Evolutionary conservation across 2,888 invertebrate species (phyloP), one percentile per base, ranked within the genome.

Genomic region (Drosophila antonietae): DNA sequence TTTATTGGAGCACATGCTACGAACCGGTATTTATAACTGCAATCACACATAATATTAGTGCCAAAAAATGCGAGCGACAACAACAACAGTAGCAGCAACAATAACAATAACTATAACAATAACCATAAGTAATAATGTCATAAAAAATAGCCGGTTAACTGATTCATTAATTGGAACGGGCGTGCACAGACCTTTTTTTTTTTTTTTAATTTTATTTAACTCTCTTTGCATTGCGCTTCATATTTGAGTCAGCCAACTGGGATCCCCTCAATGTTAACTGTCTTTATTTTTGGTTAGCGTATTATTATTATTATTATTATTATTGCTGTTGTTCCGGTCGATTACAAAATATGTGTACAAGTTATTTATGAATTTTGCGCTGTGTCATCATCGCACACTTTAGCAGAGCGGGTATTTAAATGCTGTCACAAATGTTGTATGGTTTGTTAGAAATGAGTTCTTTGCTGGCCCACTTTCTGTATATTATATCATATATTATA

Each of bases 1-100:
- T 66, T 87, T 79, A 74, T 66, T 79, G 68, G 82, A 84, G 82
- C 87, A 89, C 68, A 66, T 63, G 68, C 61, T 33, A 9, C 37
- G 53, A 83, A 89, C 88, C 89, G 83, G 88, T 89, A 83, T 83
- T 89, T 87, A 84, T 83, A 89, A 89, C 89, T 75, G 89, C 82
- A 68, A 76, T 49, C 58, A 65, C 60, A 78, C 51, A 81, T 74
- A 68, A 76, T 83, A 87, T 74, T 79, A 84, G 82, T 89, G 83
- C 89, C 89, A 87, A 89, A 89, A 89, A 81, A 83, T 67, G 23
- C 51, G 41, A 44, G 46, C 53, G 58, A 20, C 4, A 39, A 53
- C 31, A 58, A 70, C 23, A 61, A 57, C 23, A 23, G 23, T 23
- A 23, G 4, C 23, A 58, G 49, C n/a, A 56, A 70, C 18, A 61